These are phyloP conservation scores for Montipora cactus DNA, from an alignment of 64 coral and sea anemone genomes.

Conservation along the genomic window DNA sequence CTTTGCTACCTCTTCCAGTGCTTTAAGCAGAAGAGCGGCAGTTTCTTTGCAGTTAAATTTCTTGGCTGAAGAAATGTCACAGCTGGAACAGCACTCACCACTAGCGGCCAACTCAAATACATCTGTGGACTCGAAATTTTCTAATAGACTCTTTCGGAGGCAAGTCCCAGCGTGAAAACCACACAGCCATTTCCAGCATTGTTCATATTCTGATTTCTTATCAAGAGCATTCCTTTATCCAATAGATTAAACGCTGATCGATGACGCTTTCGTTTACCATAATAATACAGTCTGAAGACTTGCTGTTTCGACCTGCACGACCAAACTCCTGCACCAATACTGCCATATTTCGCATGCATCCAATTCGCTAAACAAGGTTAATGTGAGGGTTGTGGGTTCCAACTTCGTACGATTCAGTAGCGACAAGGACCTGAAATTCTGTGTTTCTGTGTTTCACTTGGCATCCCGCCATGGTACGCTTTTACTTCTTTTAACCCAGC, in stretches of 20 bases:
- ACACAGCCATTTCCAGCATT: constrained; percentile 13
- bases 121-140: constrained; percentile 30
- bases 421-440: constrained; percentile 64
- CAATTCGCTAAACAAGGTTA: constrained; percentile 36
- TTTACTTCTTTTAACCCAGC: constrained; percentile 20
- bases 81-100: constrained; percentile 62
- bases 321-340: constrained; percentile 74
- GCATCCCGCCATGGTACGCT: constrained; percentile 6
- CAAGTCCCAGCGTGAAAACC: constrained; percentile 18
- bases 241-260: neutral
- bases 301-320: constrained; percentile 40
- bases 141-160: constrained; percentile 17
- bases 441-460: constrained; percentile 7
- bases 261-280: neutral
- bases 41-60: constrained; percentile 31
- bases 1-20: constrained; percentile 7
- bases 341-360: constrained; percentile 58
- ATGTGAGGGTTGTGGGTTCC: constrained; percentile 70
- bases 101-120: constrained; percentile 3
- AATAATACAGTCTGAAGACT: constrained; percentile 35
- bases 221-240: neutral
- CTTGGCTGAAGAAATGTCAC: neutral
- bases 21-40: neutral
- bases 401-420: constrained; percentile 71
- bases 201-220: neutral